Base-by-base conservation (phyloP, 1,140 invertebrate species). In the Drosophila simulans region DNA sequence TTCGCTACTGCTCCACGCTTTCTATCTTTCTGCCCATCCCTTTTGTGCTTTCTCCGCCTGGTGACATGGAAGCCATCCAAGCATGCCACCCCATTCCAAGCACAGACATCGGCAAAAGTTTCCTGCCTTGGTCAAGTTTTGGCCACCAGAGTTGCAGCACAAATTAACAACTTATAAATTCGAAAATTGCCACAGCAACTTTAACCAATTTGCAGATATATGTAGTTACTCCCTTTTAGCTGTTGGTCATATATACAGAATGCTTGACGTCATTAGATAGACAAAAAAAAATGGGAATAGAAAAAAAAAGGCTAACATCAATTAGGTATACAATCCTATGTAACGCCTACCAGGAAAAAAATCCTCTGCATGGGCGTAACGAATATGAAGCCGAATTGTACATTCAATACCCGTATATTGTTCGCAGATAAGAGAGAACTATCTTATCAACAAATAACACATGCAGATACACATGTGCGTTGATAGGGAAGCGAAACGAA, bases 401-500 rank as follows among this genome's bases (percentile, higher is more conserved):
- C 60, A 57, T 49, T 65, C 51, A 62, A 62, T 56, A 64, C 27
- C 42, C 58, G 80, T 65, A 65, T 43, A 74, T 53, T 75, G 46
- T 43, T 13, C 27, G 42, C n/a, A 48, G 82, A 84, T 83, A 64
- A 72, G 58, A 31, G 7, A 27, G n/a, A 22, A 46, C 35, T 76
- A 80, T 83, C 80, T 84, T 48, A 58, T 79, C 72, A 48, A 46
- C 35, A 54, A 42, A 80, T 71, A 55, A 31, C 53, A 77, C 35
- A 53, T 48, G 35, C 53, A 82, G 39, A 53, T 48, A 55, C 54
- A 20, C 35, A 52, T 11, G n/a, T 51, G n/a, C 48, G 25, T 31
- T 22, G n/a, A 40, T 22, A 42, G 25, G 42, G 4, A 45, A 56
- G 49, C 66, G 49, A 39, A 68, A 35, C 49, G 64, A 70, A 69